A percentile compares a stretch with the other conserved stretches of the same genome.
Evolutionary conservation across 2,797 vertebrate genomes (phyloP).

Genomic region (Hippocampus kuda): DNA sequence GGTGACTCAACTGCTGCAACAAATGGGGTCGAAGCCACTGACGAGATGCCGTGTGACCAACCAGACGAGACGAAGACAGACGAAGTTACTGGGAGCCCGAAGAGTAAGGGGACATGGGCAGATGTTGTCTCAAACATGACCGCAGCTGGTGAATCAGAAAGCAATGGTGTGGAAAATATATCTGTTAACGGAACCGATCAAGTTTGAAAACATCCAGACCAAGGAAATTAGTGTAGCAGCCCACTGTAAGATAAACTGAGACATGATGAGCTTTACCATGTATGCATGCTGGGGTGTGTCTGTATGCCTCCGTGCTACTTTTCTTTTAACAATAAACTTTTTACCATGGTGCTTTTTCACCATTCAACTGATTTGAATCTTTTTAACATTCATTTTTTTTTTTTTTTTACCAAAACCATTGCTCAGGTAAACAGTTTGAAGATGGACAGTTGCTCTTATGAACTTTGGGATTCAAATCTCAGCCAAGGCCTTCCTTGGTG

Average conservation of each 20-base stretch:
- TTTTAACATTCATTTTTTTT: neutral
- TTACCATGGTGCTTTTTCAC: conserved; percentile 19
- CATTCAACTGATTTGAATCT: neutral
- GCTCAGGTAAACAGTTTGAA: neutral
- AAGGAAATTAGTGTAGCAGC: conserved; percentile 20
- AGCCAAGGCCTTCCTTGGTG: neutral
- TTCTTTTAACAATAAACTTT: conserved; percentile 48
- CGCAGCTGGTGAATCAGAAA: conserved; percentile 18
- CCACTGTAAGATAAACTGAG: conserved; percentile 10
- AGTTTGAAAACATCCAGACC: conserved; percentile 32
- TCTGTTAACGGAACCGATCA: conserved; percentile 29
- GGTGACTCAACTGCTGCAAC: conserved; percentile 3
- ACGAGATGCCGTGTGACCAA: conserved; percentile 10
- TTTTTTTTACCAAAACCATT: neutral
- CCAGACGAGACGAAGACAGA: conserved; percentile 18
- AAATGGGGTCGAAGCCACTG: conserved; percentile 12
- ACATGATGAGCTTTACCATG: conserved; percentile 20
- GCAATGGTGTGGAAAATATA: conserved; percentile 7
- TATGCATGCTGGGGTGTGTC: conserved; percentile 32
- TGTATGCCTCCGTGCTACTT: conserved; percentile 15
- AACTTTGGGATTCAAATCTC: neutral
- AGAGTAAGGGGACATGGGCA: conserved; percentile 47
- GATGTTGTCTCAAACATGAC: conserved; percentile 46
- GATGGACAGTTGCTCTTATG: neutral
- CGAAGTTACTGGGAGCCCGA: conserved; percentile 23